Base-by-base conservation (phyloP, 92 coral and sea anemone genomes). In the Parazoanthus atlanticus region DNA sequence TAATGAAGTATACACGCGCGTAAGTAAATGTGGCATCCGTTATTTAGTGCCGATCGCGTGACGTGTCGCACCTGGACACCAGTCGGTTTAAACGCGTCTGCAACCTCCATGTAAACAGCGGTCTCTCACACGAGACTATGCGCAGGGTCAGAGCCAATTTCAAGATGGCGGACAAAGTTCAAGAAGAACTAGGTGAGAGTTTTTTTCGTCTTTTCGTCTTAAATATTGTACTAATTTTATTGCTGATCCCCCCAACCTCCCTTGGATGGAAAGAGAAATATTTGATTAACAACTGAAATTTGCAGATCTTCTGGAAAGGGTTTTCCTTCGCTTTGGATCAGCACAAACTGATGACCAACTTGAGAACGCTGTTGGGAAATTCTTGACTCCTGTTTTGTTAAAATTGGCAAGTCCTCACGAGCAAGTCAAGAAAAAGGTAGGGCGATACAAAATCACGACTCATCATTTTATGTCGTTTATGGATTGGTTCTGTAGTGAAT, bases 281-380 rank as follows among this genome's bases (percentile, higher is more conserved):
- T 17, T 15, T 31, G 9, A 23, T 29, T 16, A 58, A 33, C 34
- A 54, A 58, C 30, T 73, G 34, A n/a, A 52, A 31, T 87, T 30
- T 88, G 30, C 72, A 95, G 99, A 95, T 38, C 95, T 95, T 26
- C 91, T 97, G 8, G 99, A 97, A 81, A 91, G 99, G 84, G 98
- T 95, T 26, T 97, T 95, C 76, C 92, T 97, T 65, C 98, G 99
- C 26, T 95, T 97, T 26, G 98, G 97, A 47, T 88, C 93, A 19
- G 99, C 96, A 33, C 93, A 94, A 76, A 93, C 94, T 13, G 99
- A 97, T 73, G 98, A 97, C 2, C 94, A 95, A 78, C 93, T 97
- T 26, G 96, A 97, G 85, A 93, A 90, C 65, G 80, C 96, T 11
- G 96, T 96, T 25, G 92, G 89, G 76, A 97, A 90, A 21, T 97